These are phyloP conservation scores for Julus scanicus DNA, from an alignment of 2,888 invertebrate species.

Conservation along the genomic window DNA sequence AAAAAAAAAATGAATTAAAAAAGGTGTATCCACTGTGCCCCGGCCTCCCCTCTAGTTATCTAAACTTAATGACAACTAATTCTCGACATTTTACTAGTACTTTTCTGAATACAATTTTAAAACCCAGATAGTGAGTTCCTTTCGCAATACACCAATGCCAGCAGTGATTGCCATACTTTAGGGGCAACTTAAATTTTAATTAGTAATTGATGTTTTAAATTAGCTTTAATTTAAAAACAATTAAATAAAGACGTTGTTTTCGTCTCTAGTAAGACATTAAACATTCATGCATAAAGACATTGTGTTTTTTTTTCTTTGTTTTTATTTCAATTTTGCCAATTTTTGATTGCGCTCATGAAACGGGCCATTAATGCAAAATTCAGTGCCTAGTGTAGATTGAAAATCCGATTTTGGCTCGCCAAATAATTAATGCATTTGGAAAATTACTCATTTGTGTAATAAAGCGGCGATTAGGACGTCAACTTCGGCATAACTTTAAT, in stretches of 20 bases:
- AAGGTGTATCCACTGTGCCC: too few relatives aligned
- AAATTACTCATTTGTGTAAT: constrained; percentile 42
- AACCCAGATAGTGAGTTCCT: too few relatives aligned
- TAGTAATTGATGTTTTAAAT: not conserved
- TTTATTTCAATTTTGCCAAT: constrained; percentile 35
- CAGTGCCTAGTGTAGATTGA: not conserved
- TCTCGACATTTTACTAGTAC: too few relatives aligned
- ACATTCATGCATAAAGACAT: not conserved
- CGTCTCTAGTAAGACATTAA: not conserved
- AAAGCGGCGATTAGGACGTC: constrained; percentile 16
- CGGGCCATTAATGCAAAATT: constrained; percentile 7
- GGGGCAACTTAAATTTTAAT: not conserved
- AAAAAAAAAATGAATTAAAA: too few relatives aligned
- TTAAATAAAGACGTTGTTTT: not conserved
- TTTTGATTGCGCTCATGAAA: constrained; percentile 15
- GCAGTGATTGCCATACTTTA: not conserved
- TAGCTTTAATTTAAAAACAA: not conserved
- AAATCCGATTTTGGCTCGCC: not conserved
- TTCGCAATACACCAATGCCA: not conserved
- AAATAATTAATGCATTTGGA: constrained; percentile 35
- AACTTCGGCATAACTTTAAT: constrained; percentile 42
- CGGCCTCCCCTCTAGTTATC: too few relatives aligned
- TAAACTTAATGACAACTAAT: too few relatives aligned
- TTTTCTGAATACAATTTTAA: too few relatives aligned
- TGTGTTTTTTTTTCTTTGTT: not conserved